phyloP scores from a whole-genome alignment of 2,113 vertebrate species.

The Dasypus novemcinctus region DNA sequence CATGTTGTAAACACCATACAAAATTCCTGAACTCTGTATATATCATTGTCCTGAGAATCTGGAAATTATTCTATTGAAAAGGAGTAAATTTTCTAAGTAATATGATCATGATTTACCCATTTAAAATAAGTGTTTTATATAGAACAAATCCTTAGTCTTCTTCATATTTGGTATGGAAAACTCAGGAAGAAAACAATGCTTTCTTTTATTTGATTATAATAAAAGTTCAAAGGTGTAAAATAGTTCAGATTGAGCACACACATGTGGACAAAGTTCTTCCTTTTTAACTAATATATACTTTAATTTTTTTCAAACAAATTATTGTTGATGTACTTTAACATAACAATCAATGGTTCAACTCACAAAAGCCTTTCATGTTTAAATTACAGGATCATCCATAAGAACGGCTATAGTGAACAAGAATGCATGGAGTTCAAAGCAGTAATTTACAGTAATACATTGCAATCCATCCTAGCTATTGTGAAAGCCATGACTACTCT shows the following conservation, averaged over 20 bases:
- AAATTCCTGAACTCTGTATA: not conserved
- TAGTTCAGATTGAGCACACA: not conserved
- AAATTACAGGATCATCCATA: conserved; percentile 84
- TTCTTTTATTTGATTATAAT: not conserved
- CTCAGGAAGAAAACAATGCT: not conserved
- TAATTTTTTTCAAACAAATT: not conserved
- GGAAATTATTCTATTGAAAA: not conserved
- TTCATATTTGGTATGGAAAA: not conserved
- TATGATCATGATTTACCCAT: not conserved
- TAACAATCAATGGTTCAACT: not conserved
- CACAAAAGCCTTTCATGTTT: conserved; percentile 30
- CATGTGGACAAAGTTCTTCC: not conserved
- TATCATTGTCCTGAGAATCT: not conserved
- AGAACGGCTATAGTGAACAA: conserved; percentile 82
- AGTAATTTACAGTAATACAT: conserved; percentile 81
- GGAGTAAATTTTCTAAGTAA: not conserved
- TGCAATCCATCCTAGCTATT: conserved; percentile 85
- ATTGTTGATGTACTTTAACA: not conserved
- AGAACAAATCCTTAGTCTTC: not conserved
- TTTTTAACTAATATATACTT: not conserved
- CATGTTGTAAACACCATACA: not conserved
- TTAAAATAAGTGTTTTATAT: not conserved
- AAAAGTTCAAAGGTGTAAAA: not conserved
- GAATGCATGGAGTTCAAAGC: conserved; percentile 84
- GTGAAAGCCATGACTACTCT: conserved; percentile 84